Percentiles rank a stretch among this genome's conserved stretches.
These are phyloP conservation scores for Diplodus sargus DNA, from an alignment of 2,797 vertebrate species.

Conservation along the genomic window DNA sequence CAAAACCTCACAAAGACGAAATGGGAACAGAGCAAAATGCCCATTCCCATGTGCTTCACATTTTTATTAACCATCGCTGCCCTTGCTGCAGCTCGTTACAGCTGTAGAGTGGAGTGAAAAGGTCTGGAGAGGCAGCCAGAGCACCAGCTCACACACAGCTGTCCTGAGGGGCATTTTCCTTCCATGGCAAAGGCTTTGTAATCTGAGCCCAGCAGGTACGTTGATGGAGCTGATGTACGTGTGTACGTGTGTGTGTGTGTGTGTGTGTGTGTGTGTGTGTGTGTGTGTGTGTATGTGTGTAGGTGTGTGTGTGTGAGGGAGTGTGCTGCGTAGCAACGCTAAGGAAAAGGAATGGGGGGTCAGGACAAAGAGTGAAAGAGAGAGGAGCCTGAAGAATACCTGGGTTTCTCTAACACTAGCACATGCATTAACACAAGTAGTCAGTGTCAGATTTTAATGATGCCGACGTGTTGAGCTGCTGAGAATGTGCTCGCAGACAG, in stretches of 20 bases:
- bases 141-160: slow-evolving; percentile 53
- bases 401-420: slow-evolving; percentile 6
- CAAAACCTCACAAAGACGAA: slow-evolving; percentile 33
- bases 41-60: slow-evolving; percentile 56
- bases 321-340: slow-evolving; percentile 54
- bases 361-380: slow-evolving; percentile 36
- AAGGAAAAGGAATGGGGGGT: slow-evolving; percentile 30
- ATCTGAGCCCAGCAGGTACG: slow-evolving; percentile 76
- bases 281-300: slow-evolving; percentile 23
- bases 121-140: slow-evolving; percentile 54
- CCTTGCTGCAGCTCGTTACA: slow-evolving; percentile 69
- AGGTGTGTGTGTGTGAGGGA: neutral
- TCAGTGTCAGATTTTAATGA: slow-evolving; percentile 12
- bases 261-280: slow-evolving; percentile 21
- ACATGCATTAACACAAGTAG: slow-evolving; percentile 9
- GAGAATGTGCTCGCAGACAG: neutral
- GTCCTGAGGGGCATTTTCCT: slow-evolving; percentile 71
- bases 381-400: slow-evolving; percentile 1
- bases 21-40: slow-evolving; percentile 48
- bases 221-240: slow-evolving; percentile 52
- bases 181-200: slow-evolving; percentile 70
- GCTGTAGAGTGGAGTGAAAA: slow-evolving; percentile 52
- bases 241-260: slow-evolving; percentile 29
- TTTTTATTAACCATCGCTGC: slow-evolving; percentile 64
- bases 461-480: slow-evolving; percentile 9